A percentile compares a stretch with the other conserved stretches of the same genome.
Evolutionary conservation across 2,888 invertebrate species (phyloP).

Genomic region (Elaeidobius kamerunicus): DNA sequence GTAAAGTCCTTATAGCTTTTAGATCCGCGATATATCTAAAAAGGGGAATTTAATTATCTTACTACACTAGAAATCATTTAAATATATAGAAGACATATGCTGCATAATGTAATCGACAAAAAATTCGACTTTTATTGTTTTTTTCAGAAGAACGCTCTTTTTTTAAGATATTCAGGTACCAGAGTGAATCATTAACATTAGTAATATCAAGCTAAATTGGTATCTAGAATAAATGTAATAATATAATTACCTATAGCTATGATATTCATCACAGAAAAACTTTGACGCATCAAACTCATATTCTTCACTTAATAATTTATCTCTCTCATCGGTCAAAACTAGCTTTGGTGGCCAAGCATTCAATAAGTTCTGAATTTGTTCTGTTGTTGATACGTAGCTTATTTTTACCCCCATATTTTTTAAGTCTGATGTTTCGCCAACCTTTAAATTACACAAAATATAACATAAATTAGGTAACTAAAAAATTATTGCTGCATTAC

Average conservation of each 20-base stretch:
- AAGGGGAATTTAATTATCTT: too few species aligned
- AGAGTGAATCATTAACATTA: too few species aligned
- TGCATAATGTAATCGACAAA: too few species aligned
- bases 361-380: constrained; percentile 39
- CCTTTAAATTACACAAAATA: constrained; percentile 8
- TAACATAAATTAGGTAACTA: neutral
- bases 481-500: constrained; percentile 29
- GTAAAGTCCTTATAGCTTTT: constrained; percentile 33
- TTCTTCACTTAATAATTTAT: constrained; percentile 36
- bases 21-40: constrained; percentile 35
- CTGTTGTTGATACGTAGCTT: constrained; percentile 39
- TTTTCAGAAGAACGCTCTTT: too few species aligned
- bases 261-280: constrained; percentile 22
- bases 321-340: constrained; percentile 38
- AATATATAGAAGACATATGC: too few species aligned
- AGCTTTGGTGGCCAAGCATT: constrained; percentile 42
- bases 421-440: constrained; percentile 32
- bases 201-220: too few species aligned
- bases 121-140: too few species aligned
- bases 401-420: constrained; percentile 39
- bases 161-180: too few species aligned
- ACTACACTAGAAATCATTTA: too few species aligned
- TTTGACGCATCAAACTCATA: constrained; percentile 35
- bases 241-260: constrained; percentile 16
- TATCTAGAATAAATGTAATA: too few species aligned